phyloP scores from a whole-genome alignment of 92 coral and sea anemone species.

The Plumapathes pennacea region DNA sequence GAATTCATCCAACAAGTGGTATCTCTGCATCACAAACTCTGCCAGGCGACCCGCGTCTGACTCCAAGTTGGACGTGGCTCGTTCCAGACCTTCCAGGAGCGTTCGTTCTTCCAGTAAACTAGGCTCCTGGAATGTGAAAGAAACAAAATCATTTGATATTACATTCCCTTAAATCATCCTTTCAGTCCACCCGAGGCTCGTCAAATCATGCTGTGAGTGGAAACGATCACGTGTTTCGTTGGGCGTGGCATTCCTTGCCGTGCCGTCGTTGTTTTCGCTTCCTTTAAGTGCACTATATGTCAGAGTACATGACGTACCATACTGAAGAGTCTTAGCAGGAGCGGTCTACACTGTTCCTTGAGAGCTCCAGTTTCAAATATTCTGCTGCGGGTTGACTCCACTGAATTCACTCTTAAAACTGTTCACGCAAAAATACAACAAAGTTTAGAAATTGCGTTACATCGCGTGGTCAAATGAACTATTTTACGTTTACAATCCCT shows the following conservation, averaged over 20 bases:
- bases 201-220: too few species aligned
- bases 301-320: too few species aligned
- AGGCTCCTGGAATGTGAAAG: slow-evolving; percentile 52
- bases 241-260: too few species aligned
- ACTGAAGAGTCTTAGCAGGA: slow-evolving; percentile 61
- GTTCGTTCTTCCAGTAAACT: slow-evolving; percentile 73
- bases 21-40: slow-evolving; percentile 54
- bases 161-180: background rate
- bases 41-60: slow-evolving; percentile 53
- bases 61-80: slow-evolving; percentile 52
- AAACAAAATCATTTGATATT: background rate
- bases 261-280: too few species aligned
- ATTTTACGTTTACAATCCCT: too few species aligned
- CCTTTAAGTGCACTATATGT: too few species aligned
- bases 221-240: too few species aligned
- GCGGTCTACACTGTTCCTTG: slow-evolving; percentile 70
- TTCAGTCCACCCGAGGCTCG: too few species aligned
- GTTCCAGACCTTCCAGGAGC: slow-evolving; percentile 62
- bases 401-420: slow-evolving; percentile 82
- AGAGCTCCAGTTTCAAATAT: slow-evolving; percentile 57
- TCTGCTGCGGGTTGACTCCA: slow-evolving; percentile 70
- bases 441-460: too few species aligned
- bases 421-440: too few species aligned
- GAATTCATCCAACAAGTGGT: slow-evolving; percentile 68
- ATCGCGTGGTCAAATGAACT: too few species aligned